Base-by-base conservation (phyloP, 2,797 vertebrate species). In the Rhinophrynus dorsalis region DNA sequence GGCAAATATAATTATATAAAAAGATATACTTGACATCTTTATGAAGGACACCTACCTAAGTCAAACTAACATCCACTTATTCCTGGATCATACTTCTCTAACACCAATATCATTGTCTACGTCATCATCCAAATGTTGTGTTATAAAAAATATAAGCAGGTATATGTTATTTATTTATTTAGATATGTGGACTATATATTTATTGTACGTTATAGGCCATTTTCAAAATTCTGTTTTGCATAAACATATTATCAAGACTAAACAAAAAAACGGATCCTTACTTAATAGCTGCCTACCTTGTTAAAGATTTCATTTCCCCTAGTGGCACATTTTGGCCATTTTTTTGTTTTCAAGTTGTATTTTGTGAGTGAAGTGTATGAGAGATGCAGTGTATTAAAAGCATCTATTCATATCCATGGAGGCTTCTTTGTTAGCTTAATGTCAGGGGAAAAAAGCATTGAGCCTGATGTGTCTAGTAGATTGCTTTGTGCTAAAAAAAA, bases 401-500 rank as follows among this genome's bases (percentile, higher is more conserved):
- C n/a, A 15, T 40, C 12, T 74, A 32, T 64, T 10, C 63, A 13
- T 13, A 64, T 17, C 54, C 21, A 1, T 8, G 11, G 27, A 75
- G 2, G 1, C 13, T 78, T 78, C 0, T 47, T 77, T 80, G 15
- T 71, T 57, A 75, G 30, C 33, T 1, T 24, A 57, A 60, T 65
- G 42, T 11, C 63, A 68, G 75, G 21, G 26, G 55, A 56, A 69
- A 15, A 20, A 74, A 58, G 29, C 38, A 33, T 48, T 68, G 55
- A 79, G 61, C 2, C 44, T 68, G 54, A 67, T 60, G 54, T 67
- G 37, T 64, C 27, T 76, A 60, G 69, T 11, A 72, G 54, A 65
- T 80, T 74, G 50, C 51, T 79, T 81, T 78, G 42, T 67, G 27
- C 30, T 76, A 23, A 47, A 57, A 77, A 32, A 52, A 47, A 37